A percentile compares a stretch with the other conserved stretches of the same genome.
phyloP scores from a whole-genome alignment of 2,113 vertebrate genomes.

The Tricholaema leucomelas region DNA sequence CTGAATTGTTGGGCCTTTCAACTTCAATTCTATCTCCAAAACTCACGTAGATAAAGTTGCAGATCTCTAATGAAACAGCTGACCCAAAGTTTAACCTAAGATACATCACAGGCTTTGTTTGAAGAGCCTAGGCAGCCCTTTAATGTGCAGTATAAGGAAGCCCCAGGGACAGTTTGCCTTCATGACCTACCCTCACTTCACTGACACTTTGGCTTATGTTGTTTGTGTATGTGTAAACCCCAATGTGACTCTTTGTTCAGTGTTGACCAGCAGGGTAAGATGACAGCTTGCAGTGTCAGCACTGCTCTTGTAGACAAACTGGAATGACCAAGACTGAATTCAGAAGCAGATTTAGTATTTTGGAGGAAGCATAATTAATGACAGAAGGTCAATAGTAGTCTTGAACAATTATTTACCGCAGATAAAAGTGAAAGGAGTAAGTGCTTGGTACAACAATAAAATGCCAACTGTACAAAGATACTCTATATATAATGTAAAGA shows the following conservation, averaged over 20 bases:
- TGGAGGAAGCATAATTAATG: background rate
- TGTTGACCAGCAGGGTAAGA: background rate
- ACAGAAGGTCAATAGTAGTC: background rate
- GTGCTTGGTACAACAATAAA: background rate
- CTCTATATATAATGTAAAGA: background rate
- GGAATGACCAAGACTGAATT: background rate
- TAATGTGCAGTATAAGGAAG: background rate
- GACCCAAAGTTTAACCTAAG: background rate
- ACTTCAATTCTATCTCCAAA: background rate
- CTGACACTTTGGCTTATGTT: background rate
- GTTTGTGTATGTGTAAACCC: background rate
- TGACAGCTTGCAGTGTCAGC: background rate
- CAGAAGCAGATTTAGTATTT: background rate
- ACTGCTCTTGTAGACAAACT: background rate
- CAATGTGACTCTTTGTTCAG: background rate
- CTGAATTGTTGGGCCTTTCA: background rate
- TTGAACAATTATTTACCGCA: background rate
- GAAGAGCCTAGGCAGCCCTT: background rate
- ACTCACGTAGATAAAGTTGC: background rate
- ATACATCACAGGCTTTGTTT: background rate
- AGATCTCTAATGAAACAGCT: background rate
- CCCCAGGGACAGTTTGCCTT: background rate
- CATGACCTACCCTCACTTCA: background rate
- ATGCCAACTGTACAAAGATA: background rate
- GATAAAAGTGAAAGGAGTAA: background rate